Percentiles rank a stretch among this genome's conserved stretches.
Conservation (phyloP, 2,888 invertebrate species). For the Gortyna flavago region DNA sequence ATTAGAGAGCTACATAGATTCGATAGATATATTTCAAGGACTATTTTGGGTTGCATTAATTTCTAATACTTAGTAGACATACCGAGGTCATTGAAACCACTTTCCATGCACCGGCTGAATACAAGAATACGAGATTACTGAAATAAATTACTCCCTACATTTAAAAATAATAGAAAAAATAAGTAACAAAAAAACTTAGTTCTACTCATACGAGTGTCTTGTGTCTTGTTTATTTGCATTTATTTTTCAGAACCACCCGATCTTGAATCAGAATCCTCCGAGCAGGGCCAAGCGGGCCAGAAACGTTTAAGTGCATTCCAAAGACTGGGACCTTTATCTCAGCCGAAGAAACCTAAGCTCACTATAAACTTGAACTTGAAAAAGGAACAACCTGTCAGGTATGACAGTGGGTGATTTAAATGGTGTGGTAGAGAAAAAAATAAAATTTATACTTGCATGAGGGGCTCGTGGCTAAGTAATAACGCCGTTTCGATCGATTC, state of each 20-base stretch:
- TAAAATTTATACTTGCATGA: background rate
- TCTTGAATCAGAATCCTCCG: slow-evolving; percentile 66
- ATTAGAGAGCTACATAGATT: background rate
- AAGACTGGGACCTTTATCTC: slow-evolving; percentile 79
- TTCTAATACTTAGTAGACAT: background rate
- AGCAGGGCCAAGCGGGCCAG: slow-evolving; percentile 64
- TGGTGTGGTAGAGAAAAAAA: background rate
- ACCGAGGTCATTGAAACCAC: background rate
- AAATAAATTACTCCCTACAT: background rate
- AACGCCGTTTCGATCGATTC: background rate
- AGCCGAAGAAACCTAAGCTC: slow-evolving; percentile 82
- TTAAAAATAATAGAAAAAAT: background rate
- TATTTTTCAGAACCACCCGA: slow-evolving; percentile 66
- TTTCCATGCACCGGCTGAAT: background rate
- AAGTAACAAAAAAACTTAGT: background rate
- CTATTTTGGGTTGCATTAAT: background rate
- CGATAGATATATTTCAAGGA: background rate
- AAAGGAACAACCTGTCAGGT: slow-evolving; percentile 82
- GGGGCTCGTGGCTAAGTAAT: background rate
- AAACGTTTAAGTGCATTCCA: slow-evolving; percentile 83
- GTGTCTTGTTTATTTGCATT: background rate
- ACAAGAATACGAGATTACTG: background rate
- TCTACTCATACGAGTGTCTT: background rate
- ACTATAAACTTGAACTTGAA: slow-evolving; percentile 81
- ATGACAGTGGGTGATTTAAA: slow-evolving; percentile 25